Evolutionary conservation across 2,113 vertebrate species (phyloP).

Genomic region (Xiphorhynchus elegans): DNA sequence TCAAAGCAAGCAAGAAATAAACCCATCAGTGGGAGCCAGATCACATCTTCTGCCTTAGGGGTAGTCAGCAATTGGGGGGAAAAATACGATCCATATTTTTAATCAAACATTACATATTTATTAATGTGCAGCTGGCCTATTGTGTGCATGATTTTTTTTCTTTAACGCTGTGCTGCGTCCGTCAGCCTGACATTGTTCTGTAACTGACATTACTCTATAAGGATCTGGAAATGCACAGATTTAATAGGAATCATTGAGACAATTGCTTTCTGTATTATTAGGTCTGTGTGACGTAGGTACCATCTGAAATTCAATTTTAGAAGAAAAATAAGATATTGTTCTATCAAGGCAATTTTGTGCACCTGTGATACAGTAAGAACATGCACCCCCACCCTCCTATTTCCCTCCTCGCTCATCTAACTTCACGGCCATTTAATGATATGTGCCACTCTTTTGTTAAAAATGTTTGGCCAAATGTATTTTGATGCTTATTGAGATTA

Average conservation of each 20-base stretch:
- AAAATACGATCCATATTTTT: constrained; percentile 87
- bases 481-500: constrained; percentile 76
- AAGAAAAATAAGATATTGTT: constrained; percentile 54
- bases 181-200: constrained; percentile 76
- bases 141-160: constrained; percentile 74
- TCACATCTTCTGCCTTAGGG: constrained; percentile 82
- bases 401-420: neutral
- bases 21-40: constrained; percentile 80
- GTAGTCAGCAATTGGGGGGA: constrained; percentile 77
- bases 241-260: constrained; percentile 67
- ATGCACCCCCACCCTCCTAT: neutral
- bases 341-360: constrained; percentile 60
- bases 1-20: constrained; percentile 85
- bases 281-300: constrained; percentile 50
- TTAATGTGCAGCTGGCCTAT: constrained; percentile 86
- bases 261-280: constrained; percentile 57
- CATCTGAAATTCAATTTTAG: constrained; percentile 67
- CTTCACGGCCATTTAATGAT: neutral
- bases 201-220: constrained; percentile 76
- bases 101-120: constrained; percentile 89
- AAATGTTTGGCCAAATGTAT: constrained; percentile 64
- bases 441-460: constrained; percentile 23
- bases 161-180: constrained; percentile 73
- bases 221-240: constrained; percentile 68
- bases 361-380: constrained; percentile 42